A percentile compares a stretch with the other conserved stretches of the same genome.
Evolutionary conservation across 1,140 invertebrate species (phyloP).

Genomic region (Thaumetopoea pityocampa): DNA sequence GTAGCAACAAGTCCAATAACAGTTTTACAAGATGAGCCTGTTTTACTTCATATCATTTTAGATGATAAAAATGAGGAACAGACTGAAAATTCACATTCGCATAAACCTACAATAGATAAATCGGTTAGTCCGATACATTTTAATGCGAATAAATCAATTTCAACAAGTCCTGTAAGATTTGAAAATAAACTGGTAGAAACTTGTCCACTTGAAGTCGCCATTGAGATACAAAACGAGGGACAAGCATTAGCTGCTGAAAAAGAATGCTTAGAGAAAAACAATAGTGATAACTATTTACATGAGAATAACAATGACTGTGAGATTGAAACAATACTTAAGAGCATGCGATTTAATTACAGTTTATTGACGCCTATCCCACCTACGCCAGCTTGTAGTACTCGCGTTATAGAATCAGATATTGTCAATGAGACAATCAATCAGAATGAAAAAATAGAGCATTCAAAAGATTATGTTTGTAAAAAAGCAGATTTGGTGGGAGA

Average conservation of each 20-base stretch:
- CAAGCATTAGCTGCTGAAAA: conserved; percentile 21
- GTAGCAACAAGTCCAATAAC: conserved; percentile 31
- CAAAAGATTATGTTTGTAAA: conserved; percentile 16
- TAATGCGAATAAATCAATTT: neutral
- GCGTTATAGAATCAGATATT: conserved; percentile 11
- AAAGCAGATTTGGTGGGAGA: conserved; percentile 30
- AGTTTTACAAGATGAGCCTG: too few species aligned
- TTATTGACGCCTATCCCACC: conserved; percentile 48
- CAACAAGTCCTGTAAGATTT: neutral
- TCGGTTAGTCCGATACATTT: conserved; percentile 3
- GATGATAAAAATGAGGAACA: neutral
- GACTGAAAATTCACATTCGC: neutral
- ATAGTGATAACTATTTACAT: conserved; percentile 31
- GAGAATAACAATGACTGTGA: conserved; percentile 40
- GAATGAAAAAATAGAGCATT: too few species aligned
- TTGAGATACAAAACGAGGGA: neutral
- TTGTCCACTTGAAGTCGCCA: conserved; percentile 18
- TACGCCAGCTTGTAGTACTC: conserved; percentile 35
- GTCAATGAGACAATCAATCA: too few species aligned
- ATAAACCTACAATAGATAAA: neutral
- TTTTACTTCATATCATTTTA: too few species aligned
- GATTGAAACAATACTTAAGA: conserved; percentile 50
- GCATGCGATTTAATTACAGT: conserved; percentile 38
- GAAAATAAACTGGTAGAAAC: conserved; percentile 14
- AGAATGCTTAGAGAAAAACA: conserved; percentile 38